Conservation (phyloP, 2,113 vertebrate genomes). For the Pelodiscus sinensis region DNA sequence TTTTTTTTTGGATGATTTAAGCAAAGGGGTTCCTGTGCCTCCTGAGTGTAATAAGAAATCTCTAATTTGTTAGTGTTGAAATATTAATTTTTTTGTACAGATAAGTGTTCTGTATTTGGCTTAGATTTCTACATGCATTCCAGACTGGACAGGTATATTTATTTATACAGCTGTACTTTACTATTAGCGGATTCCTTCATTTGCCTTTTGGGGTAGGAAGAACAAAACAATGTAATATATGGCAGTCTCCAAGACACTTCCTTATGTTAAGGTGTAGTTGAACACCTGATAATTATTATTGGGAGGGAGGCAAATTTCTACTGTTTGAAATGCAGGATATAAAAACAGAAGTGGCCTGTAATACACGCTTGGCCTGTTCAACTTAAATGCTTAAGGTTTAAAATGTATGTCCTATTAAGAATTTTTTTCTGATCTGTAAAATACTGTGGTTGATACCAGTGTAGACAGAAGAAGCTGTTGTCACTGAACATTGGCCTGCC, state of each 20-base stretch:
- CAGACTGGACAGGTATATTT: not conserved
- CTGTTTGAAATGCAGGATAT: not conserved
- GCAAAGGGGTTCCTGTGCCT: conserved; percentile 25
- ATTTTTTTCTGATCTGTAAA: not conserved
- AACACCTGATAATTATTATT: not conserved
- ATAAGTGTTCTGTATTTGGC: fast-evolving
- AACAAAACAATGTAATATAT: not conserved
- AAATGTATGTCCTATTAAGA: not conserved
- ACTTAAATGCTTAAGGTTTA: not conserved
- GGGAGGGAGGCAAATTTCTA: not conserved
- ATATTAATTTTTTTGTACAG: not conserved
- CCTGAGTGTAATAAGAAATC: conserved; percentile 43
- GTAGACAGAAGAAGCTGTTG: conserved; percentile 5
- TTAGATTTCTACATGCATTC: not conserved
- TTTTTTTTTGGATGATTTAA: conserved; percentile 4
- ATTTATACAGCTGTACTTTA: not conserved
- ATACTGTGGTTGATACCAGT: not conserved
- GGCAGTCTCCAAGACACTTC: not conserved
- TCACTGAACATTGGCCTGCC: not conserved
- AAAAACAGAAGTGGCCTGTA: not conserved
- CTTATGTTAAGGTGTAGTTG: not conserved
- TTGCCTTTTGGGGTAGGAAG: not conserved
- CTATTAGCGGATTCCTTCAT: not conserved
- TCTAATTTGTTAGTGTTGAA: not conserved
- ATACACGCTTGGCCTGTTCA: not conserved